Evolutionary conservation across 1,140 invertebrate species (phyloP).

Genomic region (Atta cephalotes): DNA sequence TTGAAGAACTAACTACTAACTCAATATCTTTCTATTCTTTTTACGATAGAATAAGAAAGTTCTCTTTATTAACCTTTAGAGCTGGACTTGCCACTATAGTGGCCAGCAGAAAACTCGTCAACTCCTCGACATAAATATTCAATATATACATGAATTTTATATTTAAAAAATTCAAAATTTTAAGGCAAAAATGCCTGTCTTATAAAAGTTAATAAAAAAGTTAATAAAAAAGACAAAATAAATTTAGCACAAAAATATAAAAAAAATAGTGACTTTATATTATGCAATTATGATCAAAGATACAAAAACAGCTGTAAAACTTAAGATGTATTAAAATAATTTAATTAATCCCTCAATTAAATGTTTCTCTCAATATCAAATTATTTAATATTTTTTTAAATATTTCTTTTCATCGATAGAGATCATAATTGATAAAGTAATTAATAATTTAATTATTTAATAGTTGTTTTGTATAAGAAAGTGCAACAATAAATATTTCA

Average conservation of each 20-base stretch:
- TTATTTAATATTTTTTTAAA: neutral
- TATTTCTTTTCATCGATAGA: neutral
- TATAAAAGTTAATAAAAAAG: too few species aligned
- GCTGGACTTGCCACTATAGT: too few species aligned
- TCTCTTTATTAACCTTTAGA: neutral
- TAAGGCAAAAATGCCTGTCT: too few species aligned
- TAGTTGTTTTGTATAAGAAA: neutral
- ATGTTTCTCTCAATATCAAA: neutral
- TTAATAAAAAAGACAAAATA: too few species aligned
- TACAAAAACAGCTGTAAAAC: neutral
- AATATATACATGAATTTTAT: too few species aligned
- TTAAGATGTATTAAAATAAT: neutral
- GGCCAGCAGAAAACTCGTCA: too few species aligned
- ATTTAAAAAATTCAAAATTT: too few species aligned
- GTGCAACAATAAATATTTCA: conserved; percentile 77
- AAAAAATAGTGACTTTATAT: neutral
- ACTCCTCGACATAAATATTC: too few species aligned
- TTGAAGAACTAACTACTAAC: neutral
- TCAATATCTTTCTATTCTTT: neutral
- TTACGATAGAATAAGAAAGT: neutral
- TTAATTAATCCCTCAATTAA: neutral
- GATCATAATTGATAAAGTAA: conserved; percentile 4
- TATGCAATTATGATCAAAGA: neutral
- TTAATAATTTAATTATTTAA: neutral
- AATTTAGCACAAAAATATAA: neutral